Evolutionary conservation across 2,113 vertebrate species (phyloP).

Genomic region (Aldabrachelys gigantea): DNA sequence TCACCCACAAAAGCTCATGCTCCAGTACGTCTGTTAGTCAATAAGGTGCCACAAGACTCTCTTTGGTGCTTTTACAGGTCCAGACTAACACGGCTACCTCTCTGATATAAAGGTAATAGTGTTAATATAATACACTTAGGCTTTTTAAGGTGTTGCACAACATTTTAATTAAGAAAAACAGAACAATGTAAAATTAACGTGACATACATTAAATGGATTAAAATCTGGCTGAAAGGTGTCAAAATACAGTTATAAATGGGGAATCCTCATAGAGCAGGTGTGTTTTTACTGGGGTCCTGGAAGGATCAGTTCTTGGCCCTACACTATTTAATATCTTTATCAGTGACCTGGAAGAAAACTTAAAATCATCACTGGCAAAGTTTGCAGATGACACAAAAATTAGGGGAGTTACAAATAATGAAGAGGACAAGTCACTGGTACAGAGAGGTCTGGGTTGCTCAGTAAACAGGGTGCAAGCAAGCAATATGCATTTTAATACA

Average conservation of each 20-base stretch:
- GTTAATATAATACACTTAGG: neutral
- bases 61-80: too few relatives aligned
- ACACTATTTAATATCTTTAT: neutral
- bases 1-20: too few relatives aligned
- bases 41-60: too few relatives aligned
- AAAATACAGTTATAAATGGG: neutral
- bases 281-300: neutral
- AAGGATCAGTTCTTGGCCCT: neutral
- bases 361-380: neutral
- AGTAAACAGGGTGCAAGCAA: neutral
- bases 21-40: too few relatives aligned
- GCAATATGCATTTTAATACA: neutral
- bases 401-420: neutral
- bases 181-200: neutral
- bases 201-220: neutral
- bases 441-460: neutral
- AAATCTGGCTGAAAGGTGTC: neutral
- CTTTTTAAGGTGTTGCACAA: neutral
- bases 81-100: too few relatives aligned
- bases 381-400: neutral
- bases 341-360: neutral
- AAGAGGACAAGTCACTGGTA: neutral
- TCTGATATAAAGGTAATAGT: neutral
- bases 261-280: neutral
- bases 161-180: neutral